Base-by-base conservation (phyloP, 2,113 vertebrate species). In the Triplophysa tibetana region DNA sequence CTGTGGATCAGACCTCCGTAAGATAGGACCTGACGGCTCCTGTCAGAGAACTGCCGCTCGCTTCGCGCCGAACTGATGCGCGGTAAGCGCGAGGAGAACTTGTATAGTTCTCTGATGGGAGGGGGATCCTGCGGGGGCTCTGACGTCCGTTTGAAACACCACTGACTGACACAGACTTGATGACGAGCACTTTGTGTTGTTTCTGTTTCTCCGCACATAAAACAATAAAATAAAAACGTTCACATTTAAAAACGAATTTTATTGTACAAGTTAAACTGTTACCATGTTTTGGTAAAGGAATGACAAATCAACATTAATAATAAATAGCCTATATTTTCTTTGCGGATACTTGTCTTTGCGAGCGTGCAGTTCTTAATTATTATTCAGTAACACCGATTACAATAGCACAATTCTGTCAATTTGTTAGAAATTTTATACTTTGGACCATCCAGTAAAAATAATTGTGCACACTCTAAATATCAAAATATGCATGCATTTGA, bases 51-150 rank as follows among this genome's bases (percentile, higher is more conserved):
- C 17, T 41, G 48, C 77, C 43, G 81, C 52, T 63, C 73, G 69
- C 81, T 65, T 21, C 50, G 21, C 43, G 56, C 50, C 63, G 60
- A 72, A 82, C 58, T 82, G 86, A 80, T 67, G 85, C 75, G 66
- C 72, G 74, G 60, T 9, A 67, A 82, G 61, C 43, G 61, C 64
- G 76, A 64, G 60, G 77, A 80, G 70, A 85, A 81, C 64, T 79
- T 81, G 52, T 75, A 63, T 50, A 75, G 58, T 68, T 73, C 29
- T 21, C 29, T 6, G 72, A 38, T 70, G 45, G 81, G 66, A 69
- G 81, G 67, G 75, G 21, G 77, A 8, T 10, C 16, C 56, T 54
- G 29, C 24, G 52, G 54, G 52, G 54, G 38, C 48, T 65, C 8
- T 19, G 13, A 17, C 33, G 56, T 26, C 56, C 72, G 58, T 29